These are phyloP conservation scores for Rapana venosa DNA, from an alignment of 2,888 invertebrate genomes.

Conservation along the genomic window DNA sequence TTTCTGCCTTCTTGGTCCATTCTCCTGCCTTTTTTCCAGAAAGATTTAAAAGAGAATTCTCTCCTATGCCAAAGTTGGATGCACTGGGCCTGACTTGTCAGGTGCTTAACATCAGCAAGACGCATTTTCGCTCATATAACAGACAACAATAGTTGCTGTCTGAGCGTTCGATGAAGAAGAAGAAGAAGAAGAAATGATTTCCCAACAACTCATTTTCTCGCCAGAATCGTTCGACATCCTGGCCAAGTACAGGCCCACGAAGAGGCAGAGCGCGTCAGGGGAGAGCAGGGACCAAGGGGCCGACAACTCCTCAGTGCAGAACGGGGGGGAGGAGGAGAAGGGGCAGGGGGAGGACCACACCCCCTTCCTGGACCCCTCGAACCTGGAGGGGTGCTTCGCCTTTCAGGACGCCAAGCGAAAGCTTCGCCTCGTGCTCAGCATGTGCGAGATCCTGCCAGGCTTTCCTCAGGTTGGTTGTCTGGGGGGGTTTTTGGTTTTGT, in stretches of 20 bases:
- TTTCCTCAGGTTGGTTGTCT: slow-evolving; percentile 47
- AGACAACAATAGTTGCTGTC: too few relatives aligned
- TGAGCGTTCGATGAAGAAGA: too few relatives aligned
- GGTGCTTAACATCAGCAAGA: too few relatives aligned
- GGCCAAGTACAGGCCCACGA: slow-evolving; percentile 88
- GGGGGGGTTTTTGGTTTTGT: too few relatives aligned
- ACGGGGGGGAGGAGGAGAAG: slow-evolving; percentile 21
- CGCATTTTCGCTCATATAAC: too few relatives aligned
- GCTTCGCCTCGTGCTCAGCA: slow-evolving; percentile 92
- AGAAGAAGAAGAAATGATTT: too few relatives aligned
- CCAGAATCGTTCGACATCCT: slow-evolving; percentile 85
- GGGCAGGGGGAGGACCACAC: slow-evolving; percentile 61
- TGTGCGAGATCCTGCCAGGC: slow-evolving; percentile 83
- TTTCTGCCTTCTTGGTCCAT: too few relatives aligned
- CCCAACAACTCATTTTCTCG: too few relatives aligned
- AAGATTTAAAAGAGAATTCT: too few relatives aligned
- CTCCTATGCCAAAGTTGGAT: too few relatives aligned
- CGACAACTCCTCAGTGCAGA: slow-evolving; percentile 35
- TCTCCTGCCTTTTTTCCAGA: too few relatives aligned
- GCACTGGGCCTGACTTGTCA: too few relatives aligned
- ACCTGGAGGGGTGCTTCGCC: slow-evolving; percentile 82
- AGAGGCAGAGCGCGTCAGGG: slow-evolving; percentile 63
- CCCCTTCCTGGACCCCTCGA: slow-evolving; percentile 80
- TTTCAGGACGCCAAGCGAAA: slow-evolving; percentile 90
- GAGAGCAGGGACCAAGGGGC: slow-evolving; percentile 22